Evolutionary conservation across 2,797 vertebrate species (phyloP).

Genomic region (Muraenolepis orangiensis): DNA sequence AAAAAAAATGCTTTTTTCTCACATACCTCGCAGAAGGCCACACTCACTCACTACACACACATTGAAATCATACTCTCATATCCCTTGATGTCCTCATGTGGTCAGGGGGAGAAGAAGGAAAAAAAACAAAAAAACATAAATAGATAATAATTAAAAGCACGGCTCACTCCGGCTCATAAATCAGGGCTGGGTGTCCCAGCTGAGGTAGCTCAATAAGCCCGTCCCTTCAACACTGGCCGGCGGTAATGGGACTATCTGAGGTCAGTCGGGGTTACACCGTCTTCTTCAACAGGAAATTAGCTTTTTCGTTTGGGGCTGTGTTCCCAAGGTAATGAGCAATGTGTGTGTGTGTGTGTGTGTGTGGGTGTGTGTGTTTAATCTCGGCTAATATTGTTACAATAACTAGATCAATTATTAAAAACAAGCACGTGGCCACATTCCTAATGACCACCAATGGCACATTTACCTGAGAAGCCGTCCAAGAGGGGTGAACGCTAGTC

Average conservation of each 20-base stretch:
- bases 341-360: constrained; percentile 44
- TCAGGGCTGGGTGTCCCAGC: constrained; percentile 69
- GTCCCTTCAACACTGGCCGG: constrained; percentile 75
- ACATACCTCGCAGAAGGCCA: constrained; percentile 16
- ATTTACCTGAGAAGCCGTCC: not conserved
- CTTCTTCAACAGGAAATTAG: constrained; percentile 83
- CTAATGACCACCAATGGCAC: constrained; percentile 62
- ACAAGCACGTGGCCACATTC: constrained; percentile 75
- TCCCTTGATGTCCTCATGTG: constrained; percentile 60
- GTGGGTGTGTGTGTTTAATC: constrained; percentile 61
- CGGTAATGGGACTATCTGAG: constrained; percentile 81
- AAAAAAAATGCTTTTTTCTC: constrained; percentile 32
- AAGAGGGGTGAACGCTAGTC: not conserved
- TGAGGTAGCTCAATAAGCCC: constrained; percentile 74
- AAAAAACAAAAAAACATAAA: constrained; percentile 65
- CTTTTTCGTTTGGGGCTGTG: constrained; percentile 79
- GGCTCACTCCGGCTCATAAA: constrained; percentile 62
- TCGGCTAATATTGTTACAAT: constrained; percentile 85
- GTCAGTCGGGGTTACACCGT: constrained; percentile 78
- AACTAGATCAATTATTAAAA: constrained; percentile 85
- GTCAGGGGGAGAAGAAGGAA: constrained; percentile 54
- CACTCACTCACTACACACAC: constrained; percentile 40
- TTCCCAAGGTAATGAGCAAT: constrained; percentile 82
- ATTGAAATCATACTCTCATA: constrained; percentile 57
- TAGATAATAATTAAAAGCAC: constrained; percentile 70